Base-by-base conservation (phyloP, 2,888 invertebrate species). In the Lumbricus terrestris region DNA sequence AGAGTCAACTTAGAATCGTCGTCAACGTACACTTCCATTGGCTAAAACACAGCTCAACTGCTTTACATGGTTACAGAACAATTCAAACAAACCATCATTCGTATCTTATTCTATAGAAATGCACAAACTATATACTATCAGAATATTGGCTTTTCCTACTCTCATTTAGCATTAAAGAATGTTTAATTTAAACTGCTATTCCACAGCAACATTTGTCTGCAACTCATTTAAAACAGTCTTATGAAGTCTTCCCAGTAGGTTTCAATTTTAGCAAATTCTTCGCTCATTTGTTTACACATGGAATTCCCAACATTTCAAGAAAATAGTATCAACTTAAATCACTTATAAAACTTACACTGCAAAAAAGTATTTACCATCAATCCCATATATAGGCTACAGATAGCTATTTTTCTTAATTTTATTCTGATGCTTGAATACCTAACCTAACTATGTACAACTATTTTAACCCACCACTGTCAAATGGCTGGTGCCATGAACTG, bases 1-100 rank as follows among this genome's bases (percentile, higher is more conserved):
- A 99, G 96, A 0, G 99, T 99, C 93, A 99, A 96, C 95, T 99
- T 99, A 89, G 99, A 98, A 96, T 99, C 99, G 95, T 99, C 99
- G 94, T 99, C 99, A 88, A 99, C 99, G 95, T 99, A 99, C 89
- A 99, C 99, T 96, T 99, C 99, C 99, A 99, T 98, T 13, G 99
- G 99, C 97, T 99, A 96, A 89, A 94, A 90, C 35, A 69, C n/a
- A 69, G 35, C 54, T 89, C 20, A 89, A 69, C n/a, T n/a, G n/a
- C n/a, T 69, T 69, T n/a, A 69, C 69, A 69, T n/a, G 29, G 69
- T n/a, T 11, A n/a, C 20, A 69, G 8, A n/a, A n/a, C 69, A 69
- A 69, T 29, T 69, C n/a, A 69, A n/a, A n/a, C 13, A 69, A n/a
- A 69, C 69, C n/a, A 69, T 69, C n/a, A 69, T 11, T 69, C 29